A percentile compares a stretch with the other conserved stretches of the same genome.
phyloP scores from a whole-genome alignment of 2,113 vertebrate species.

The Malaclemys terrapin region DNA sequence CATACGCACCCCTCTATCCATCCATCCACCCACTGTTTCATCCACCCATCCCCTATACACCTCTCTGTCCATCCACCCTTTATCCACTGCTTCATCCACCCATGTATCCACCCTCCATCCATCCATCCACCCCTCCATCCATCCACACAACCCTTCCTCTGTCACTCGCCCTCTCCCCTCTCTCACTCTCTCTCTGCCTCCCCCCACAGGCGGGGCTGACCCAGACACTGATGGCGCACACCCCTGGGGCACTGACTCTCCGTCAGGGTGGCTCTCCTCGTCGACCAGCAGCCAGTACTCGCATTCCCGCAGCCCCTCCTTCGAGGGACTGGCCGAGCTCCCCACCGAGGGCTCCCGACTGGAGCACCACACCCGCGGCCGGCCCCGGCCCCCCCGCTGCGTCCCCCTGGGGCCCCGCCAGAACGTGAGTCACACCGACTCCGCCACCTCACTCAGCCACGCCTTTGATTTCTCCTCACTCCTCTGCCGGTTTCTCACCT shows the following conservation, averaged over 20 bases:
- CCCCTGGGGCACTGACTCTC: constrained; percentile 66
- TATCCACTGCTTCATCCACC: neutral
- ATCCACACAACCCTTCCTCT: neutral
- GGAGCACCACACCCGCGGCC: constrained; percentile 87
- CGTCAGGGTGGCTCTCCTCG: constrained; percentile 82
- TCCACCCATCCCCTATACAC: neutral
- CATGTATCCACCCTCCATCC: neutral
- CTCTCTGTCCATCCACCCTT: neutral
- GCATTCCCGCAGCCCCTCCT: constrained; percentile 84
- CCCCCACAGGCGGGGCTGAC: constrained; percentile 72
- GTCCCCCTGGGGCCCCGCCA: constrained; percentile 80
- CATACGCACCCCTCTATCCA: too few relatives aligned
- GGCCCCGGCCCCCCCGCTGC: constrained; percentile 87
- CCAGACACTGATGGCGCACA: constrained; percentile 68
- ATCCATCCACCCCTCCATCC: too few relatives aligned
- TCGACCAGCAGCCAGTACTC: constrained; percentile 79
- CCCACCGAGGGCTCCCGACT: constrained; percentile 91
- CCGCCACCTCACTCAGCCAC: neutral
- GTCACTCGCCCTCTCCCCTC: neutral
- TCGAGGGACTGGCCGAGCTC: constrained; percentile 88
- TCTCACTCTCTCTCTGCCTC: constrained; percentile 6
- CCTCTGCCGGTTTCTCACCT: neutral
- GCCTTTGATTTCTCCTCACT: too few relatives aligned
- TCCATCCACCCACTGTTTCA: neutral
- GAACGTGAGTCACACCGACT: constrained; percentile 52